phyloP scores from a whole-genome alignment of 2,797 vertebrate species.

The Manis crassicaudata region DNA sequence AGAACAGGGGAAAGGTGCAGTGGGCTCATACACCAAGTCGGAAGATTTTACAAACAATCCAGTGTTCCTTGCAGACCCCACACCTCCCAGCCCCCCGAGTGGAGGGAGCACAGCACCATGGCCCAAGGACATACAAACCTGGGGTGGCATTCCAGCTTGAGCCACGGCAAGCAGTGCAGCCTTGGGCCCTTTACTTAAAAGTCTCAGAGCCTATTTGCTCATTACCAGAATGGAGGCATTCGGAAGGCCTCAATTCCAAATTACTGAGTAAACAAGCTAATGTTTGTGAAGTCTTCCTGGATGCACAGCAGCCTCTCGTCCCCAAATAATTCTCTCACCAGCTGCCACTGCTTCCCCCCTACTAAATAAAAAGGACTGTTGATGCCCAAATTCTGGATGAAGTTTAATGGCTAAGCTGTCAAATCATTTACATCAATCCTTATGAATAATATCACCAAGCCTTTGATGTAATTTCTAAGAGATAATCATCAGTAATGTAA shows the following conservation, averaged over 20 bases:
- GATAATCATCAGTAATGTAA: neutral
- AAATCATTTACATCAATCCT: neutral
- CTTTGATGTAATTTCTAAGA: conserved; percentile 36
- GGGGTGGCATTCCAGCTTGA: neutral
- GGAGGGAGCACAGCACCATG: neutral
- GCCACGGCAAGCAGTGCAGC: neutral
- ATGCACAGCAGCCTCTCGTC: accelerated
- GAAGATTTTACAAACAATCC: neutral
- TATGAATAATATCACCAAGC: neutral
- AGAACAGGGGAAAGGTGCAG: neutral
- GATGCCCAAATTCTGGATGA: neutral
- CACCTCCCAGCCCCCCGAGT: accelerated
- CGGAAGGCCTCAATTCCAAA: neutral
- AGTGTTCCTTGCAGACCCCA: too few relatives aligned
- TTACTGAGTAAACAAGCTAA: neutral
- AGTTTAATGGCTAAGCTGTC: neutral
- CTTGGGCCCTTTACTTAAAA: neutral
- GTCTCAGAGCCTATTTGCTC: neutral
- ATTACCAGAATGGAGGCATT: neutral
- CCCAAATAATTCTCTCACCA: neutral
- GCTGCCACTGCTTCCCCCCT: neutral
- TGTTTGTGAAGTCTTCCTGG: neutral
- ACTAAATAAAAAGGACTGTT: neutral
- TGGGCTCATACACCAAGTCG: neutral
- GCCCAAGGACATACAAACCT: neutral